These are phyloP conservation scores for Ctenosaura bakeri DNA, from an alignment of 2,797 vertebrate genomes.

Conservation along the genomic window DNA sequence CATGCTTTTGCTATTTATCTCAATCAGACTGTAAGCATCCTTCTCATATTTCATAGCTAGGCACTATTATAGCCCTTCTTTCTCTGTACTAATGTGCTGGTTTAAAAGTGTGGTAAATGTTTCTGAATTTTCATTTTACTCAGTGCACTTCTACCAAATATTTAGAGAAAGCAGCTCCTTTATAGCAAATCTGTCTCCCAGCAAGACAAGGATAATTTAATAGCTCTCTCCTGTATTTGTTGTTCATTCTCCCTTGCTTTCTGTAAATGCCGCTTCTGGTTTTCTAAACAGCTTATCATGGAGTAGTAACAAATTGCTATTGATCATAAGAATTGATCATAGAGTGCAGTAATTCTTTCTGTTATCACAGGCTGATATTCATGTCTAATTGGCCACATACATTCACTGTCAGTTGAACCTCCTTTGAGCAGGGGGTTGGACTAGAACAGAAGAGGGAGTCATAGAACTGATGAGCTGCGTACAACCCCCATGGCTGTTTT, in stretches of 20 bases:
- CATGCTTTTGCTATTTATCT: conserved; percentile 20
- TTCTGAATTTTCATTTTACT: conserved; percentile 70
- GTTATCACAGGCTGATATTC: conserved; percentile 42
- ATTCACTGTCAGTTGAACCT: conserved; percentile 15
- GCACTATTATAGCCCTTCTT: conserved; percentile 15
- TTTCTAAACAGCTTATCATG: conserved; percentile 59
- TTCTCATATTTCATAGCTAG: conserved; percentile 19
- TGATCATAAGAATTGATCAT: conserved; percentile 51
- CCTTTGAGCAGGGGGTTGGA: background rate
- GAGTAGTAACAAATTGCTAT: conserved; percentile 65
- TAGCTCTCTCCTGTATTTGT: conserved; percentile 60
- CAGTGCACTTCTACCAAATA: conserved; percentile 62
- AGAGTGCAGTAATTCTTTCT: conserved; percentile 58
- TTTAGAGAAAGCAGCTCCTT: conserved; percentile 69
- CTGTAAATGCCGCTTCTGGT: conserved; percentile 59
- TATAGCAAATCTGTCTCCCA: conserved; percentile 57
- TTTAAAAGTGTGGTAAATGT: conserved; percentile 54
- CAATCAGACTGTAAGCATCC: conserved; percentile 48
- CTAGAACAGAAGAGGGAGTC: background rate
- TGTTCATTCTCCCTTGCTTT: conserved; percentile 55
- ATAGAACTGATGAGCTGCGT: too few relatives aligned
- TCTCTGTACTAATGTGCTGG: conserved; percentile 54
- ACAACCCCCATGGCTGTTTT: too few relatives aligned
- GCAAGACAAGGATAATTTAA: conserved; percentile 60
- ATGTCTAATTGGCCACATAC: conserved; percentile 59